Conservation (phyloP, 2,113 vertebrate genomes). For the Chroicocephalus ridibundus region DNA sequence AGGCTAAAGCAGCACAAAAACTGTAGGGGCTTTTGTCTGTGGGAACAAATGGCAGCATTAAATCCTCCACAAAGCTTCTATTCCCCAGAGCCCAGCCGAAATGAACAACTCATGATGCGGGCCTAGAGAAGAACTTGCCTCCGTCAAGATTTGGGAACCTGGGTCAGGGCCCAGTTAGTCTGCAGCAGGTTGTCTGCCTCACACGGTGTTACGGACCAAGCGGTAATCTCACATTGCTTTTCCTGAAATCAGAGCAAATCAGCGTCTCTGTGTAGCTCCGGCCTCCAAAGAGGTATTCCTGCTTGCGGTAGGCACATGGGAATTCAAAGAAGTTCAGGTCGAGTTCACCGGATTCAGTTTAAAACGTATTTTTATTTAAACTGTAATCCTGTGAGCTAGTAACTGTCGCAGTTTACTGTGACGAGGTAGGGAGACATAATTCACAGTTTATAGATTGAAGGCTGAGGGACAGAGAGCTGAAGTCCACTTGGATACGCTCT, state of each 20-base stretch:
- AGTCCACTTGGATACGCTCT: background rate
- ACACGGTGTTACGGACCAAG: background rate
- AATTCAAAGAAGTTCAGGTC: background rate
- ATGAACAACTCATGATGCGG: background rate
- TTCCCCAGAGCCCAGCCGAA: background rate
- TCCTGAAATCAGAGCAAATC: background rate
- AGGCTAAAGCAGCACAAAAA: background rate
- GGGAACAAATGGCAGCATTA: background rate
- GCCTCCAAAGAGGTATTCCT: background rate
- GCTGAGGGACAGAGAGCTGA: background rate
- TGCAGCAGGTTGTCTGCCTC: background rate
- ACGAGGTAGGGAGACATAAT: background rate
- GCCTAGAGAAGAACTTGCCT: background rate
- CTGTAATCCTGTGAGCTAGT: background rate
- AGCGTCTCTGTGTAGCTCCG: background rate
- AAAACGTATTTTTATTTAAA: slow-evolving; percentile 7
- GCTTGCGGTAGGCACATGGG: background rate
- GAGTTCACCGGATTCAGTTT: background rate
- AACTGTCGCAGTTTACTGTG: slow-evolving; percentile 1
- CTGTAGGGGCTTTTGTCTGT: background rate
- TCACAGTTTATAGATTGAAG: background rate
- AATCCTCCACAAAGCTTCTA: background rate
- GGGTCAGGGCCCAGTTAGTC: background rate
- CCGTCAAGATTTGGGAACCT: background rate
- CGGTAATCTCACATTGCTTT: background rate